Base-by-base conservation (phyloP, 2,888 invertebrate genomes). In the Dasysyrphus albostriatus region DNA sequence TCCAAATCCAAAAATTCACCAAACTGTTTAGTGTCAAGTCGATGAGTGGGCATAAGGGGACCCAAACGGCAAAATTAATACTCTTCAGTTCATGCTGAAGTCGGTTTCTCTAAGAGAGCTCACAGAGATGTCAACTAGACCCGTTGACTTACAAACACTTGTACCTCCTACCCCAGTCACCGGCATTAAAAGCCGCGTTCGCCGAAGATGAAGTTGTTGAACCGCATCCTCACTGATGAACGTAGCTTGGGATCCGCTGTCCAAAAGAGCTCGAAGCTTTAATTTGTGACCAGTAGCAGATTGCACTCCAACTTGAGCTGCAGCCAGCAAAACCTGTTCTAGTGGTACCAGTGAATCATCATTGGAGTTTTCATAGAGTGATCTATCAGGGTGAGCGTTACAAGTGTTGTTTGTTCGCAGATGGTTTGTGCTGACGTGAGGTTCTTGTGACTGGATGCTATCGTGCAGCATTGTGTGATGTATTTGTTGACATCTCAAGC, bases 151-250 rank as follows among this genome's bases (percentile, higher is more conserved):
- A n/a, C n/a, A n/a, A n/a, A n/a, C n/a, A 19, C 39, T 70, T 10
- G 70, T 24, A 0, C 77, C 59, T 3, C 83, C 83, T 34, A 83
- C 51, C 14, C 85, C 74, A 63, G 54, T 76, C 14, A 82, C 74
- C 12, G 76, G 69, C 6, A 78, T 37, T 29, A 54, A 42, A 9
- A 75, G 34, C 14, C 49, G 56, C 3, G 51, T 70, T 49, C 76
- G 75, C 12, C 74, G 88, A 37, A 83, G 65, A 12, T 74, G 73
- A 10, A 83, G 58, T 47, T 81, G 75, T 79, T 83, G 78, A 3
- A 51, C 81, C 2, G 81, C 81, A 73, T 81, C 84, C 73, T 88
- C 88, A 56, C 80, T 85, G 29, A 84, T 81, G 19, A 88, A 82
- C 7, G 75, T 72, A 8, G 85, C 76, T 24, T 85, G 83, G 2